These are phyloP conservation scores for Caprella mutica DNA, from an alignment of 2,888 invertebrate genomes.

Conservation along the genomic window DNA sequence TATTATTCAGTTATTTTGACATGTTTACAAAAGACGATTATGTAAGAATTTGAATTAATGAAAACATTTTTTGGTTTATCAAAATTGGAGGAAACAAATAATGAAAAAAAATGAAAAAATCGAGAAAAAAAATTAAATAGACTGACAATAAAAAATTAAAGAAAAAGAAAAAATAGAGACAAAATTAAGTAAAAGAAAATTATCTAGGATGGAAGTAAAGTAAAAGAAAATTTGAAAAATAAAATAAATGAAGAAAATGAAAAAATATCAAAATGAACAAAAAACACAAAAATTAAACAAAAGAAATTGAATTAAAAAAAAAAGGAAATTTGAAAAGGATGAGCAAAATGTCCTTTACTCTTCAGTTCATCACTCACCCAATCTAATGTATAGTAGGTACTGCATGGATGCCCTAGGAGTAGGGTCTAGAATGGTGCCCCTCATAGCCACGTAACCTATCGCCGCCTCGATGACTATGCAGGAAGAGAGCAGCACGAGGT, in stretches of 20 bases:
- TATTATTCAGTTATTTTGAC: too few species aligned
- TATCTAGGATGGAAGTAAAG: not conserved
- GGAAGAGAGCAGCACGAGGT: conserved; percentile 50
- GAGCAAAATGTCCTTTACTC: too few species aligned
- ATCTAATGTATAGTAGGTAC: conserved; percentile 63
- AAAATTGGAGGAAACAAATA: too few species aligned
- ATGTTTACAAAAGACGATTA: too few species aligned
- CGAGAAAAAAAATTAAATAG: too few species aligned
- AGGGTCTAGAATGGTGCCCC: conserved; percentile 68
- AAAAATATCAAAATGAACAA: not conserved
- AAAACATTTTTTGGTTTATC: too few species aligned
- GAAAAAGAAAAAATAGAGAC: not conserved
- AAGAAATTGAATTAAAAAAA: not conserved
- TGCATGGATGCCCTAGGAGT: conserved; percentile 61
- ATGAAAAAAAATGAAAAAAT: too few species aligned
- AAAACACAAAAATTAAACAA: not conserved
- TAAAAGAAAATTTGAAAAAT: not conserved
- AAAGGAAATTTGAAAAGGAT: not conserved
- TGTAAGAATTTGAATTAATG: too few species aligned
- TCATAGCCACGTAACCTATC: conserved; percentile 61
- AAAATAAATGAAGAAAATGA: not conserved
- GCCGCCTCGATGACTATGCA: conserved; percentile 52
- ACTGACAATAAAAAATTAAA: too few species aligned
- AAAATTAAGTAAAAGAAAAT: not conserved
- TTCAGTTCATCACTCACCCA: conserved; percentile 49